Percentiles rank a stretch among this genome's conserved stretches.
Evolutionary conservation across 2,113 vertebrate genomes (phyloP).

Genomic region (Apodemus speciosus): DNA sequence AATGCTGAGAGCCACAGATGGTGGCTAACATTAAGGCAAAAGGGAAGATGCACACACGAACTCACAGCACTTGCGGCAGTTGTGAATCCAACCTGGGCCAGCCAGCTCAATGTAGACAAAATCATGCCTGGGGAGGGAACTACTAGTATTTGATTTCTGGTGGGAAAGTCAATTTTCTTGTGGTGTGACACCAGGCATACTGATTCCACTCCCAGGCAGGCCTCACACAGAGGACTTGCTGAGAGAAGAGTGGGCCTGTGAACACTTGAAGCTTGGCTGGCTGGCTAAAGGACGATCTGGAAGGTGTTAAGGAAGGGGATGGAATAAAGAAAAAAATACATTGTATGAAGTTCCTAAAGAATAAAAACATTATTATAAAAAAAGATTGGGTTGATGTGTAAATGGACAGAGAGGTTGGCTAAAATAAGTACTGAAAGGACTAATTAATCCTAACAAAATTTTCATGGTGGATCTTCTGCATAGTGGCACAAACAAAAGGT

Average conservation of each 20-base stretch:
- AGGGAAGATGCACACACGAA: not conserved
- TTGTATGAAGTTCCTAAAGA: not conserved
- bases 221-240: not conserved
- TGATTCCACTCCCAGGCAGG: not conserved
- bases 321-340: not conserved
- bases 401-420: conserved; percentile 22
- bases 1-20: not conserved
- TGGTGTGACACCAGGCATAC: not conserved
- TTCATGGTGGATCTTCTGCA: not conserved
- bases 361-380: not conserved
- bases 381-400: conserved; percentile 2
- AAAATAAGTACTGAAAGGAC: conserved; percentile 7
- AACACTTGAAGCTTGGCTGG: not conserved
- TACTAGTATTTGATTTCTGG: not conserved
- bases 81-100: not conserved
- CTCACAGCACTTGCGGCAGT: not conserved
- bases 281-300: not conserved
- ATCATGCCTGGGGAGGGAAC: no score
- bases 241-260: not conserved
- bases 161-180: not conserved
- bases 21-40: not conserved
- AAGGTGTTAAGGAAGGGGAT: not conserved
- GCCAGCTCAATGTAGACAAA: not conserved
- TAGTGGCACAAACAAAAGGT: not conserved
- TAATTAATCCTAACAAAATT: conserved; percentile 13